phyloP scores from a whole-genome alignment of 2,797 vertebrate genomes.

The Lacerta agilis region DNA sequence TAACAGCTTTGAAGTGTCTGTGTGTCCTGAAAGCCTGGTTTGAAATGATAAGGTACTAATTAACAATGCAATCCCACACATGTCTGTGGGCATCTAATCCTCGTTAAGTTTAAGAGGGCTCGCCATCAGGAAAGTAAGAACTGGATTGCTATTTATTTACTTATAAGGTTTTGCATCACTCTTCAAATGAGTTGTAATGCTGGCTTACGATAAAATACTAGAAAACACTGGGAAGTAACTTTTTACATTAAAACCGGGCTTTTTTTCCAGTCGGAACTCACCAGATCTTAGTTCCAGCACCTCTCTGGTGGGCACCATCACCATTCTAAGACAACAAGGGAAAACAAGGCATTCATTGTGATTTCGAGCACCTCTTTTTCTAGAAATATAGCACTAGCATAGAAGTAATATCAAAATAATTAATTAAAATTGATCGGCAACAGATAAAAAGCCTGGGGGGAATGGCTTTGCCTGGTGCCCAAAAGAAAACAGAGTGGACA shows the following conservation, averaged over 20 bases:
- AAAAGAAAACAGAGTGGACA: background rate
- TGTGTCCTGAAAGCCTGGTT: background rate
- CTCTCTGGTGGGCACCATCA: too few species aligned
- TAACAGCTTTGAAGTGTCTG: background rate
- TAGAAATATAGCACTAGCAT: too few species aligned
- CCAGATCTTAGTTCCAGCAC: too few species aligned
- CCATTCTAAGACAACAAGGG: too few species aligned
- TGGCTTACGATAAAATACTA: background rate
- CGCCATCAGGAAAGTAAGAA: too few species aligned
- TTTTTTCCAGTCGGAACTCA: too few species aligned
- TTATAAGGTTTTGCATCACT: background rate
- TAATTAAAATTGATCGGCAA: background rate
- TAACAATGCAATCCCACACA: background rate
- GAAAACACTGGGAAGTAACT: background rate
- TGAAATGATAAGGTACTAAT: constrained; percentile 1
- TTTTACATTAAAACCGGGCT: too few species aligned
- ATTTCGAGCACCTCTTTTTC: too few species aligned
- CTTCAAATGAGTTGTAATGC: background rate
- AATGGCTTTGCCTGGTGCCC: too few species aligned
- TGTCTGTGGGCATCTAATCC: too few species aligned
- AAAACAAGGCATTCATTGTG: too few species aligned
- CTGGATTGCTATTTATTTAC: background rate
- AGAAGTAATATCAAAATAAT: background rate
- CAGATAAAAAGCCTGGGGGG: background rate
- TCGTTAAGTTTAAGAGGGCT: too few species aligned